Percentiles rank a stretch among this genome's conserved stretches.
Evolutionary conservation across 1,140 invertebrate genomes (phyloP).

Genomic region (Drosophila sp.): DNA sequence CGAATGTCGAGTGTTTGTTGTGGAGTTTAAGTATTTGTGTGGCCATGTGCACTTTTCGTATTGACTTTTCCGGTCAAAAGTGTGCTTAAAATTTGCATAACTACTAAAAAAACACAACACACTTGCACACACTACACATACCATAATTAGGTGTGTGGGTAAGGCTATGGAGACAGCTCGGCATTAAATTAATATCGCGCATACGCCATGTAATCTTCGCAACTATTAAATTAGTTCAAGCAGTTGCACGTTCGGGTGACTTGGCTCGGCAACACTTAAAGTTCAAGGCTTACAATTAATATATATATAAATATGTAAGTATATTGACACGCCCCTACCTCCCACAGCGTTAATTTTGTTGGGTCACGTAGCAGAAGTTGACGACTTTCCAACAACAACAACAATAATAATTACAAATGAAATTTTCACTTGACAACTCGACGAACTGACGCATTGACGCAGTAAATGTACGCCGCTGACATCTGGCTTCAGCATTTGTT

Average conservation of each 20-base stretch:
- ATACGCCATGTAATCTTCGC: conserved; percentile 64
- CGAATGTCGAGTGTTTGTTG: conserved; percentile 15
- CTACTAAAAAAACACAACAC: conserved; percentile 67
- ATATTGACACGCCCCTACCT: conserved; percentile 22
- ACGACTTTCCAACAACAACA: conserved; percentile 65
- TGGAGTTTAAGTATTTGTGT: conserved; percentile 22
- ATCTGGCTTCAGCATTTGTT: conserved; percentile 35
- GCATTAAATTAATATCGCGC: conserved; percentile 76
- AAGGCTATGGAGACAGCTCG: conserved; percentile 42
- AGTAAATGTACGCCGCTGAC: conserved; percentile 16
- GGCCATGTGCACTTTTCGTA: conserved; percentile 67
- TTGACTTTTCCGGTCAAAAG: conserved; percentile 78
- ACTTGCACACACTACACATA: conserved; percentile 29
- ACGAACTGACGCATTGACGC: conserved; percentile 35
- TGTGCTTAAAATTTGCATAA: conserved; percentile 79
- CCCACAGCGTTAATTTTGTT: conserved; percentile 48
- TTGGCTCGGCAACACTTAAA: conserved; percentile 32
- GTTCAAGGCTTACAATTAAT: conserved; percentile 64
- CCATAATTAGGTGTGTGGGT: conserved; percentile 11
- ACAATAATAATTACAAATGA: neutral
- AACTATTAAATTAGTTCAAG: conserved; percentile 38
- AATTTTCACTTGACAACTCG: conserved; percentile 58
- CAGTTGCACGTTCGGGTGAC: conserved; percentile 16
- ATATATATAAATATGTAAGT: neutral
- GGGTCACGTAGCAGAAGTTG: conserved; percentile 66